A percentile compares a stretch with the other conserved stretches of the same genome.
These are phyloP conservation scores for Allolobophora icterica DNA, from an alignment of 2,888 invertebrate species.

Conservation along the genomic window DNA sequence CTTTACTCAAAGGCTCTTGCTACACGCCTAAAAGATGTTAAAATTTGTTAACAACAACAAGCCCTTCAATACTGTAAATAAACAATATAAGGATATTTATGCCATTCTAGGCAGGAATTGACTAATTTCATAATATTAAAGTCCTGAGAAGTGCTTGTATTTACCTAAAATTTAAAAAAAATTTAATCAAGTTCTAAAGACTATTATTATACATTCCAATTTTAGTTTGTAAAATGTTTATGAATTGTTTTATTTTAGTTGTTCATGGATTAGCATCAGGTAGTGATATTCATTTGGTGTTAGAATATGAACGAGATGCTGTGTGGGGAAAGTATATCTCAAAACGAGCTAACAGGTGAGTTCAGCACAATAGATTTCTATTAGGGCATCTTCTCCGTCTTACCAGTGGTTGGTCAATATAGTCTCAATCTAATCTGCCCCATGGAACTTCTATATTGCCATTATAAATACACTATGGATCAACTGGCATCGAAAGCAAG, in stretches of 20 bases:
- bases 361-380: background rate
- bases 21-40: background rate
- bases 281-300: conserved; percentile 81
- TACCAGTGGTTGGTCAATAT: background rate
- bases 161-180: background rate
- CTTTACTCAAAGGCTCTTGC: background rate
- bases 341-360: conserved; percentile 79
- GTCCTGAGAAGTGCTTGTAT: background rate
- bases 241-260: conserved; percentile 60
- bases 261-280: conserved; percentile 73
- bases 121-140: background rate
- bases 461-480: too few species aligned
- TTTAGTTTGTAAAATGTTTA: background rate
- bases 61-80: too few species aligned
- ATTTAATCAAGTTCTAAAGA: background rate
- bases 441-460: too few species aligned
- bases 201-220: too few species aligned
- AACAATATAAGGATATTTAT: background rate
- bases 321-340: conserved; percentile 77
- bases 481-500: too few species aligned
- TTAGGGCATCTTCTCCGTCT: background rate
- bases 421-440: too few species aligned
- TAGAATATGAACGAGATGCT: conserved; percentile 81
- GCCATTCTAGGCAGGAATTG: background rate
- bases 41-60: background rate